phyloP scores from a whole-genome alignment of 92 coral and sea anemone species.

The Siderastrea siderea region DNA sequence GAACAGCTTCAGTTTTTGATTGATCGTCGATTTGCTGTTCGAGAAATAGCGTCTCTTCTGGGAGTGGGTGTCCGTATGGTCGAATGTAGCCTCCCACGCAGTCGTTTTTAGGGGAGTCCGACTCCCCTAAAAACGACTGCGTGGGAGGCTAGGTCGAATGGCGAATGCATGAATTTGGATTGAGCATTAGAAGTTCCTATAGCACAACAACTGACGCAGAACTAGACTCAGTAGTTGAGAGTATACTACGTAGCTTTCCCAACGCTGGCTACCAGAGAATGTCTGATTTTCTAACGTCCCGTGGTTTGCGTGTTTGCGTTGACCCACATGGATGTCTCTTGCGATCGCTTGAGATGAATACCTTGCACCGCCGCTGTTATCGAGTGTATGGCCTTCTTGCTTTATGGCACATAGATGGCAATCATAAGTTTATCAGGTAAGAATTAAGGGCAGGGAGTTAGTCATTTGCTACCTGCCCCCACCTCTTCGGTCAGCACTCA shows the following conservation, averaged over 20 bases:
- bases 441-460: background rate
- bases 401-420: conserved; percentile 6
- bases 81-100: too few relatives aligned
- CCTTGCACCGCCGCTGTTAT: background rate
- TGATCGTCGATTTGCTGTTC: conserved; percentile 23
- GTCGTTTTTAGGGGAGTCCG: too few relatives aligned
- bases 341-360: background rate
- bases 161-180: conserved; percentile 40
- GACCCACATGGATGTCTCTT: background rate
- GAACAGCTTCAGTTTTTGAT: conserved; percentile 26
- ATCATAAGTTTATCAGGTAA: background rate
- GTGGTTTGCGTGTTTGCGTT: conserved; percentile 17
- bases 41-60: conserved; percentile 47
- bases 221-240: conserved; percentile 22
- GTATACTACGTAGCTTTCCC: conserved; percentile 32
- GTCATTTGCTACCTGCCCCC: background rate
- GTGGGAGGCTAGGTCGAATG: background rate
- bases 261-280: conserved; percentile 54
- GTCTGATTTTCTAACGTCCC: conserved; percentile 38
- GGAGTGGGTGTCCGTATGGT: conserved; percentile 55
- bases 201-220: conserved; percentile 20
- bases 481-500: too few relatives aligned
- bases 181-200: conserved; percentile 15
- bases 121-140: too few relatives aligned
- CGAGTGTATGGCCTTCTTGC: conserved; percentile 22